phyloP scores from a whole-genome alignment of 1,140 invertebrate genomes.

The Ceratina japonica region DNA sequence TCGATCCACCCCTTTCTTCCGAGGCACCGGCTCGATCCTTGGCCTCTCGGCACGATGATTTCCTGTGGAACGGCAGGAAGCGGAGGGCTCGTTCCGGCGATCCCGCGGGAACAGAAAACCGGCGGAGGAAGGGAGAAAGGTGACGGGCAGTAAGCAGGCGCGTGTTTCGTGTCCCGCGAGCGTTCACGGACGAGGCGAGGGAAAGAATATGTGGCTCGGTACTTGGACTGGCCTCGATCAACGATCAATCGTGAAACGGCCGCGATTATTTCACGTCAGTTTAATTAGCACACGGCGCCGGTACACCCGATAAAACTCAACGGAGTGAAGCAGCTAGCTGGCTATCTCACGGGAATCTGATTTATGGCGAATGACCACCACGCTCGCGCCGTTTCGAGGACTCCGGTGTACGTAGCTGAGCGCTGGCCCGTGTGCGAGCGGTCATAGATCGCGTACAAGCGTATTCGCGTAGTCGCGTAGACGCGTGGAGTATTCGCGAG shows the following conservation, averaged over 20 bases:
- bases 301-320: constrained; percentile 76
- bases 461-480: constrained; percentile 24
- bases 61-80: no score
- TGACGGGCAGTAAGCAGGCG: neutral
- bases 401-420: constrained; percentile 3
- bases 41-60: no score
- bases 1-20: no score
- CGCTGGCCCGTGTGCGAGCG: neutral
- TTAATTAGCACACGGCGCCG: constrained; percentile 79
- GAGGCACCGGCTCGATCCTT: no score
- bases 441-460: neutral
- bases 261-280: constrained; percentile 79
- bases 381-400: constrained; percentile 44
- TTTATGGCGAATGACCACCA: constrained; percentile 77
- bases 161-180: constrained; percentile 16
- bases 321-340: constrained; percentile 72
- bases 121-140: neutral
- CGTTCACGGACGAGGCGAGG: constrained; percentile 4
- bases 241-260: constrained; percentile 77
- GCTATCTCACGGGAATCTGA: constrained; percentile 79
- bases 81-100: no score
- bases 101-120: constrained; percentile 5
- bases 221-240: constrained; percentile 74
- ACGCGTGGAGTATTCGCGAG: constrained; percentile 15
- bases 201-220: constrained; percentile 42